Conservation (phyloP, 2,113 vertebrate species). For the Mormoops blainvillei region DNA sequence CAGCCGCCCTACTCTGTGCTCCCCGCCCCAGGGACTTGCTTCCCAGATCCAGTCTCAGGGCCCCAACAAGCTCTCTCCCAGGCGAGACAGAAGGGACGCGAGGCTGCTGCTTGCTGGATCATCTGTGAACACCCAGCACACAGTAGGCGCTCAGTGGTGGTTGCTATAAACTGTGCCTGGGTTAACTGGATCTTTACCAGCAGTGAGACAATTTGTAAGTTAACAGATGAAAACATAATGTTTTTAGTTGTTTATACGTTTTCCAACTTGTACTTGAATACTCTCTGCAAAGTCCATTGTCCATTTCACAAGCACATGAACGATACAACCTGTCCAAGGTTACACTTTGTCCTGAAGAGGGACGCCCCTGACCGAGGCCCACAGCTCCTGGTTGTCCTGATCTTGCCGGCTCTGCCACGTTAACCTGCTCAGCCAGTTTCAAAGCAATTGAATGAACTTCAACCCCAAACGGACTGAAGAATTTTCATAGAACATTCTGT, state of each 20-base stretch:
- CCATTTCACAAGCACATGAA: accelerated
- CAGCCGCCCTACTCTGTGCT: too few species aligned
- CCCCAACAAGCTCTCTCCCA: background rate
- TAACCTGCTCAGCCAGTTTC: background rate
- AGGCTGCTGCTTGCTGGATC: background rate
- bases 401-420: accelerated
- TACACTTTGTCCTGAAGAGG: accelerated
- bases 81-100: background rate
- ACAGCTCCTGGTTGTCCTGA: accelerated
- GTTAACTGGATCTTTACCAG: background rate
- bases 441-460: background rate
- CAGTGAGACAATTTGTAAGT: too few species aligned
- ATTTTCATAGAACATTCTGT: background rate
- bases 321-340: accelerated
- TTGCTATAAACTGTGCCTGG: too few species aligned
- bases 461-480: background rate
- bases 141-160: background rate
- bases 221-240: too few species aligned
- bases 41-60: accelerated
- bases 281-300: background rate
- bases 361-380: accelerated
- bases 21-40: too few species aligned
- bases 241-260: background rate
- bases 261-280: accelerated
- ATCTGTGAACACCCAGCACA: background rate